A percentile compares a stretch with the other conserved stretches of the same genome.
Evolutionary conservation across 2,113 vertebrate genomes (phyloP).

Genomic region (Gopherus evgoodei): DNA sequence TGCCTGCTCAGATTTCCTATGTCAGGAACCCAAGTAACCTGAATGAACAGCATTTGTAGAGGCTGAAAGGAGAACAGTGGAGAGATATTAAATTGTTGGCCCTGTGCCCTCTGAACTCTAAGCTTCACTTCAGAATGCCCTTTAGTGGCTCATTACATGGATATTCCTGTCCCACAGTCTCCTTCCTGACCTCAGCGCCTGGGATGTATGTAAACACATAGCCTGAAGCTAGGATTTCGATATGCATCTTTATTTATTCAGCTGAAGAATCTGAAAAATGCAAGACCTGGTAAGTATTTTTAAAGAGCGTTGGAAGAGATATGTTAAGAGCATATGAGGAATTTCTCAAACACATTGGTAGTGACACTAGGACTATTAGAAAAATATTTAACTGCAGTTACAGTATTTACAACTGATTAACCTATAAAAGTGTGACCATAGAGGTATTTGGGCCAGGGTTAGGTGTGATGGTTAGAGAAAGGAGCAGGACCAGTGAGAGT

Average conservation of each 20-base stretch:
- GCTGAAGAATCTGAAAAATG: constrained; percentile 7
- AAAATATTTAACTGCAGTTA: constrained; percentile 37
- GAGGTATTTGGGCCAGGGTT: not conserved
- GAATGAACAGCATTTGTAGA: not conserved
- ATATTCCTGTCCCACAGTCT: fast-evolving
- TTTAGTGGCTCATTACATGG: not conserved
- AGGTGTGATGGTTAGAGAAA: not conserved
- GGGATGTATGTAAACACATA: not conserved
- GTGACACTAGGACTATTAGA: not conserved
- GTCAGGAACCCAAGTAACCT: not conserved
- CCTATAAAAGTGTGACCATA: constrained; percentile 2
- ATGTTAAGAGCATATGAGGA: not conserved
- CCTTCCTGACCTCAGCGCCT: not conserved
- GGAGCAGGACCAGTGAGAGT: not conserved
- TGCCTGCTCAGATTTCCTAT: not conserved
- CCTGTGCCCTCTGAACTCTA: not conserved
- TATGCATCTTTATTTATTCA: not conserved
- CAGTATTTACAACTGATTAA: not conserved
- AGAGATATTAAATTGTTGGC: not conserved
- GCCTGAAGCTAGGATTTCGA: not conserved
- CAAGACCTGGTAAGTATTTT: constrained; percentile 16
- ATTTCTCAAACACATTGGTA: not conserved
- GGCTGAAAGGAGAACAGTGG: fast-evolving
- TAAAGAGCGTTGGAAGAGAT: constrained; percentile 30
- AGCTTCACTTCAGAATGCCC: not conserved